phyloP scores from a whole-genome alignment of 2,888 invertebrate species.

The Acanthosepion esculentum region DNA sequence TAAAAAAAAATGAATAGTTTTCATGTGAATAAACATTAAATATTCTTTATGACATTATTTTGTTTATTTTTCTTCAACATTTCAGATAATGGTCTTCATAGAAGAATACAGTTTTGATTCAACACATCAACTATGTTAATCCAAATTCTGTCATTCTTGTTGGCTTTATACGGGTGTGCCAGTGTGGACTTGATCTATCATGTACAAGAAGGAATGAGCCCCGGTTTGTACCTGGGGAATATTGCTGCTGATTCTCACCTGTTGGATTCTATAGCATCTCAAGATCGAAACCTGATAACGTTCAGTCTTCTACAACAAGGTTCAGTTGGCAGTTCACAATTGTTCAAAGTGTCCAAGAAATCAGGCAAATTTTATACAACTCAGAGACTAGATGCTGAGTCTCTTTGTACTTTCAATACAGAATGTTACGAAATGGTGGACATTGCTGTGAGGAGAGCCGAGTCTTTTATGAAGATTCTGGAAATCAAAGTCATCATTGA shows the following conservation, averaged over 20 bases:
- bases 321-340: slow-evolving; percentile 18
- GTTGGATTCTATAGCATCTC: background rate
- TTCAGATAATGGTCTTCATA: background rate
- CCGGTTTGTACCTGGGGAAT: background rate
- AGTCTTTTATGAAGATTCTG: background rate
- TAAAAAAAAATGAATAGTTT: background rate
- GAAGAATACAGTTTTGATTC: background rate
- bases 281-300: background rate
- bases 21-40: background rate
- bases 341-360: background rate
- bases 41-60: background rate
- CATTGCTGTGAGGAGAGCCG: background rate
- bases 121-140: background rate
- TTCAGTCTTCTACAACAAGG: background rate
- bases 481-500: background rate
- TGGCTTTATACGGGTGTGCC: background rate
- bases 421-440: background rate
- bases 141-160: background rate
- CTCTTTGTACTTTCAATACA: slow-evolving; percentile 8
- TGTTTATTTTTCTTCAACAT: background rate
- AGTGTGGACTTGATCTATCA: slow-evolving; percentile 1
- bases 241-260: background rate
- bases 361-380: slow-evolving; percentile 6
- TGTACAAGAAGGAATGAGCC: background rate
- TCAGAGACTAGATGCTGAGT: background rate